Percentiles rank a stretch among this genome's conserved stretches.
These are phyloP conservation scores for Austrolebias charrua DNA, from an alignment of 2,797 vertebrate species.

Conservation along the genomic window DNA sequence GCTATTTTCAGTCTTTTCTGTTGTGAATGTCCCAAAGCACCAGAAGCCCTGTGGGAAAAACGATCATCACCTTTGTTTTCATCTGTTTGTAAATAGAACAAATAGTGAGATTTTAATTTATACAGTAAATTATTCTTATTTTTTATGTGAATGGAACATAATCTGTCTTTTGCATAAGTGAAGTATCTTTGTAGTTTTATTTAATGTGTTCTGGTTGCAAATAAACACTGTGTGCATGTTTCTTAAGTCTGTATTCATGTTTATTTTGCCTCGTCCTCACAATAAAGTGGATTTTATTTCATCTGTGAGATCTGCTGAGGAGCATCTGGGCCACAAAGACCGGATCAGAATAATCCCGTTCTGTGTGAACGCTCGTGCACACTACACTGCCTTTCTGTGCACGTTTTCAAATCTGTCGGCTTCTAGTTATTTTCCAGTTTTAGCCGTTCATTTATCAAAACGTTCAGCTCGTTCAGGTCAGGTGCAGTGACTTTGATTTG, in stretches of 20 bases:
- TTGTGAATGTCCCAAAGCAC: constrained; percentile 46
- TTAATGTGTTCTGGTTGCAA: constrained; percentile 83
- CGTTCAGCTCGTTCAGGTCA: too few species aligned
- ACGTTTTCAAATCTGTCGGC: too few species aligned
- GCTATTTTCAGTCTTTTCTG: constrained; percentile 28
- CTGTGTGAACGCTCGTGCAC: too few species aligned
- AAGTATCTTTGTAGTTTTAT: constrained; percentile 85
- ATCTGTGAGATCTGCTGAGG: constrained; percentile 9
- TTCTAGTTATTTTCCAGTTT: too few species aligned
- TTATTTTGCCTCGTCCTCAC: constrained; percentile 13
- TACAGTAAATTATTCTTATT: constrained; percentile 88
- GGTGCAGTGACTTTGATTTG: too few species aligned
- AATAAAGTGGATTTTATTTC: constrained; percentile 17
- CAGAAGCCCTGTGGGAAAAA: constrained; percentile 44
- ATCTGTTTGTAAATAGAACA: constrained; percentile 81
- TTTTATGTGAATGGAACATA: constrained; percentile 85
- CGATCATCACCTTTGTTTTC: constrained; percentile 56
- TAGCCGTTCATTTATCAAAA: too few species aligned
- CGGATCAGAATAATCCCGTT: constrained; percentile 30
- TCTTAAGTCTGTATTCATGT: constrained; percentile 64
- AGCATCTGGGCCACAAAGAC: constrained; percentile 27
- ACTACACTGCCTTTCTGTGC: too few species aligned
- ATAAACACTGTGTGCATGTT: constrained; percentile 88
- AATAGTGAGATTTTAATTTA: constrained; percentile 85
- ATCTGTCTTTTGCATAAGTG: constrained; percentile 86